Conservation (phyloP, 2,113 vertebrate genomes). For the Sminthopsis crassicaudata region DNA sequence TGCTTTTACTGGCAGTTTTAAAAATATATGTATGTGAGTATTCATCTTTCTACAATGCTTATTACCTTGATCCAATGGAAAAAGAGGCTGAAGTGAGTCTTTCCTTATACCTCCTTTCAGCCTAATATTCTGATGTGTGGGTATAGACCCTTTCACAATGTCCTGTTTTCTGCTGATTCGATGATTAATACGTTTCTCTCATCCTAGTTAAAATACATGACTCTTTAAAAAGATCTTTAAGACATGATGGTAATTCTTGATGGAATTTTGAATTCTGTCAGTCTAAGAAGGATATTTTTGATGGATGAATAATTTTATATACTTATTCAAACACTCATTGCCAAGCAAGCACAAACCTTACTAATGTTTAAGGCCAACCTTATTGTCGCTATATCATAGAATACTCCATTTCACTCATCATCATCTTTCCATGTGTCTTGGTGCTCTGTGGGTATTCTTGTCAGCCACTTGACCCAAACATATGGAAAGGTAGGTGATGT, state of each 20-base stretch:
- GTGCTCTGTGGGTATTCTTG: rapidly evolving
- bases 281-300: neutral
- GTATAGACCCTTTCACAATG: neutral
- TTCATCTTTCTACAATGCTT: neutral
- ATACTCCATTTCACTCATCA: neutral
- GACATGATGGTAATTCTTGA: neutral
- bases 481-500: neutral
- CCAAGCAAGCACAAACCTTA: neutral
- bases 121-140: neutral
- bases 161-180: neutral
- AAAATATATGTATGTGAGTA: neutral
- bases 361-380: rapidly evolving
- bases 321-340: neutral
- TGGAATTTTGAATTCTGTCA: neutral
- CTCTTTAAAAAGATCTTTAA: neutral
- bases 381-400: rapidly evolving
- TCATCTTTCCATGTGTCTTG: neutral
- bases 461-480: neutral
- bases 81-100: neutral
- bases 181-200: neutral
- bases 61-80: neutral
- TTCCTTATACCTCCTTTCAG: neutral
- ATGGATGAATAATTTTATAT: neutral
- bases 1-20: neutral
- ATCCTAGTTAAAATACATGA: neutral